Conservation (phyloP, 2,888 invertebrate genomes). For the Cephus runcator region DNA sequence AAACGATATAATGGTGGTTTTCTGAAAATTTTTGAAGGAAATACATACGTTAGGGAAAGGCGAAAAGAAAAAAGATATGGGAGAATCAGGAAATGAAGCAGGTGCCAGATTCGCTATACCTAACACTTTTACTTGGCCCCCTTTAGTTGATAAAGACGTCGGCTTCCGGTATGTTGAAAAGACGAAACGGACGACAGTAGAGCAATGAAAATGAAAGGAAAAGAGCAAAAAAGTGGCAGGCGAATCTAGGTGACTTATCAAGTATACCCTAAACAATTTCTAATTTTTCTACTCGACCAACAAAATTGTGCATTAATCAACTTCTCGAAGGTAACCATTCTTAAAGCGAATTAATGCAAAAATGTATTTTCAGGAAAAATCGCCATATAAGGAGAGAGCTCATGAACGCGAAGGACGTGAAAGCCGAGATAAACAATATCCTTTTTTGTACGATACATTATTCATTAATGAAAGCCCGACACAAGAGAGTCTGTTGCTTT, state of each 20-base stretch:
- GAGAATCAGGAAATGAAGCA: background rate
- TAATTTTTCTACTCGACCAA: constrained; percentile 12
- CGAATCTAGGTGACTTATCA: constrained; percentile 51
- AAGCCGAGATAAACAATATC: constrained; percentile 86
- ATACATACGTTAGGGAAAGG: background rate
- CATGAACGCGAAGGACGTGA: constrained; percentile 82
- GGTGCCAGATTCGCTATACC: background rate
- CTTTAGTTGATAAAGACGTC: constrained; percentile 56
- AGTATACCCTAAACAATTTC: constrained; percentile 28
- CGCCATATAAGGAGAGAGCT: constrained; percentile 79
- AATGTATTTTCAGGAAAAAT: constrained; percentile 77
- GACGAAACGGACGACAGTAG: constrained; percentile 54
- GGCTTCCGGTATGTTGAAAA: constrained; percentile 55
- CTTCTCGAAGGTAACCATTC: background rate
- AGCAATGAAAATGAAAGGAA: background rate
- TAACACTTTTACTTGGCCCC: constrained; percentile 19
- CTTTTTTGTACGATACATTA: constrained; percentile 66
- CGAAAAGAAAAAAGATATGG: background rate
- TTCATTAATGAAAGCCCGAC: background rate
- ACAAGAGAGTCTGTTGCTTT: background rate
- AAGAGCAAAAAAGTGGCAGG: constrained; percentile 37
- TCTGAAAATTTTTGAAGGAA: background rate
- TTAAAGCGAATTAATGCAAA: background rate
- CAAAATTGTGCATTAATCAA: background rate
- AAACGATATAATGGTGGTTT: background rate